A percentile compares a stretch with the other conserved stretches of the same genome.
phyloP scores from a whole-genome alignment of 1,140 invertebrate genomes.

The Lethocerus indicus region DNA sequence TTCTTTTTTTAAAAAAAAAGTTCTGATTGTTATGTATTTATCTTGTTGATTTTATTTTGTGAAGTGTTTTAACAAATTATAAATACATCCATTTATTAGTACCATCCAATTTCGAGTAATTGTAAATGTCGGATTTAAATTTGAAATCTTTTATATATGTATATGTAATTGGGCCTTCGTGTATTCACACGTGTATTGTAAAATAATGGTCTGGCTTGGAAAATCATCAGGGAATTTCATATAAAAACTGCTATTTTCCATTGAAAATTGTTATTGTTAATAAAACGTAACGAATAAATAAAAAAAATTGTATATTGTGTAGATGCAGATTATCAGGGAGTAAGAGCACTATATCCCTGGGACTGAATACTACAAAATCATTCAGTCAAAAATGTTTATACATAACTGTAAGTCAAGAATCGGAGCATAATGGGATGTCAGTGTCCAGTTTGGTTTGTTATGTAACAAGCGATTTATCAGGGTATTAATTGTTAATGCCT shows the following conservation, averaged over 20 bases:
- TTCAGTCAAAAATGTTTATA: neutral
- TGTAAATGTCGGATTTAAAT: no score
- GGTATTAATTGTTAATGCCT: neutral
- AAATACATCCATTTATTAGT: neutral
- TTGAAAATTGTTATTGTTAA: neutral
- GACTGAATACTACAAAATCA: constrained; percentile 1
- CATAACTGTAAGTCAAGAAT: neutral
- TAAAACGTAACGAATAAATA: no score
- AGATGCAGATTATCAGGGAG: neutral
- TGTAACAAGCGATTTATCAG: neutral
- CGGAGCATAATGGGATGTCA: constrained; percentile 5
- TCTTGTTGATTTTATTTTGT: constrained; percentile 1
- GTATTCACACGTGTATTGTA: neutral
- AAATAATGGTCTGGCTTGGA: neutral
- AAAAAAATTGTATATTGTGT: neutral
- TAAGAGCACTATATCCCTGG: constrained; percentile 4
- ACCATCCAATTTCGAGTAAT: neutral
- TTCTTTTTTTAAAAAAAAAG: neutral
- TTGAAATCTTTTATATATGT: no score
- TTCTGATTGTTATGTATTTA: neutral
- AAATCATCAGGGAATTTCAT: neutral
- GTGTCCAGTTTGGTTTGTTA: constrained; percentile 1
- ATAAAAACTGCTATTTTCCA: neutral
- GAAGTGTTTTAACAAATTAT: neutral
- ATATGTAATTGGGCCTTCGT: constrained; percentile 1